A percentile compares a stretch with the other conserved stretches of the same genome.
Evolutionary conservation across 2,888 invertebrate genomes (phyloP).

Genomic region (Amblyjoppa fuscipennis): DNA sequence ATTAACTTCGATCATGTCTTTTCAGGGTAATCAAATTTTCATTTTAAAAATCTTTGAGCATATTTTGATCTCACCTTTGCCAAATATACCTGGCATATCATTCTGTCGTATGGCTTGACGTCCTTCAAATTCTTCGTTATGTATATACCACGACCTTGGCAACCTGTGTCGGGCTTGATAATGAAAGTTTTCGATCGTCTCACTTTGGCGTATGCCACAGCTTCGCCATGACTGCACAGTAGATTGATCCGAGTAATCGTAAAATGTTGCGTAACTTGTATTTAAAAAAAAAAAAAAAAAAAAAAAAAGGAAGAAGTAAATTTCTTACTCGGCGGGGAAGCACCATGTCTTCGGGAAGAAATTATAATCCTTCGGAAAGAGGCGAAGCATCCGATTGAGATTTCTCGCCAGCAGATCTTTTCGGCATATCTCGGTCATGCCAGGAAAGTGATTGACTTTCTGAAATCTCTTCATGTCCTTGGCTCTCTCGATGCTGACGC

Average conservation of each 20-base stretch:
- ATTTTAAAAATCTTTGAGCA: neutral
- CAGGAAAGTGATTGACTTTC: conserved; percentile 97
- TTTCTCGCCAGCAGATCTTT: conserved; percentile 96
- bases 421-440: conserved; percentile 95
- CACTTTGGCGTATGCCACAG: conserved; percentile 89
- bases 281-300: neutral
- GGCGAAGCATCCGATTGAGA: conserved; percentile 94
- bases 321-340: conserved; percentile 93
- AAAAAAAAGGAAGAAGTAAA: conserved; percentile 31
- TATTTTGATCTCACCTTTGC: conserved; percentile 86
- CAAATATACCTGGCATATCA: conserved; percentile 94
- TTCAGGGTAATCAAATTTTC: neutral
- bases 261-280: neutral
- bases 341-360: conserved; percentile 98
- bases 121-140: conserved; percentile 93
- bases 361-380: conserved; percentile 95
- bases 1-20: neutral
- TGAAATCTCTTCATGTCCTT: conserved; percentile 97
- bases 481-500: conserved; percentile 93
- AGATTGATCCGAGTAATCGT: conserved; percentile 52
- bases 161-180: conserved; percentile 96
- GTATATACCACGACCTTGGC: conserved; percentile 96
- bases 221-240: conserved; percentile 89
- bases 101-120: conserved; percentile 92
- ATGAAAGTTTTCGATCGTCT: conserved; percentile 93